Evolutionary conservation across 2,888 invertebrate species (phyloP).

Genomic region (Nemoura dubitans): DNA sequence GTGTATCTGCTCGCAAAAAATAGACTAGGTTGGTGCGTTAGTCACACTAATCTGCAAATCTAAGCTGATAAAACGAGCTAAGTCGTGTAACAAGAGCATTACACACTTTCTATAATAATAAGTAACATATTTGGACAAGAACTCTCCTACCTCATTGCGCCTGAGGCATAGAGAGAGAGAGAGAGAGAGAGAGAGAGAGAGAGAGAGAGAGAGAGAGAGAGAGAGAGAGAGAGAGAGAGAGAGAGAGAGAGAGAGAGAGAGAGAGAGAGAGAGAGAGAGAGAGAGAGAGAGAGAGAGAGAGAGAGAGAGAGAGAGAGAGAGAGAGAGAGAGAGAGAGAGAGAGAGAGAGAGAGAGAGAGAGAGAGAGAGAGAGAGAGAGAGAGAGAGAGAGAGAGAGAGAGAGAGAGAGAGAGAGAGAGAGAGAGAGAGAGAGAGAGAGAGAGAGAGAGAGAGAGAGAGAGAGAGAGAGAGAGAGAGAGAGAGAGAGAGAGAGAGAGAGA

Average conservation of each 20-base stretch:
- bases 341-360: background rate
- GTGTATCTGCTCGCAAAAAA: background rate
- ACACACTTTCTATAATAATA: background rate
- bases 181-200: background rate
- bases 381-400: background rate
- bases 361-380: background rate
- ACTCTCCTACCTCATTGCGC: background rate
- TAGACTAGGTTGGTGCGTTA: background rate
- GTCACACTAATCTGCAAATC: background rate
- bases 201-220: background rate
- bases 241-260: background rate
- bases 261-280: background rate
- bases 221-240: background rate
- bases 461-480: background rate
- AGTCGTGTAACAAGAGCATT: background rate
- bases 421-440: background rate
- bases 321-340: background rate
- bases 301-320: background rate
- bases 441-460: background rate
- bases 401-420: background rate
- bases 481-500: background rate
- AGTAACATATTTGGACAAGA: background rate
- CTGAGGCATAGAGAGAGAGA: background rate
- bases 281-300: background rate
- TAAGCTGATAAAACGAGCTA: background rate